Evolutionary conservation across 2,888 invertebrate species (phyloP), one percentile per base, ranked within the genome.

Genomic region (Chrysina gloriosa): DNA sequence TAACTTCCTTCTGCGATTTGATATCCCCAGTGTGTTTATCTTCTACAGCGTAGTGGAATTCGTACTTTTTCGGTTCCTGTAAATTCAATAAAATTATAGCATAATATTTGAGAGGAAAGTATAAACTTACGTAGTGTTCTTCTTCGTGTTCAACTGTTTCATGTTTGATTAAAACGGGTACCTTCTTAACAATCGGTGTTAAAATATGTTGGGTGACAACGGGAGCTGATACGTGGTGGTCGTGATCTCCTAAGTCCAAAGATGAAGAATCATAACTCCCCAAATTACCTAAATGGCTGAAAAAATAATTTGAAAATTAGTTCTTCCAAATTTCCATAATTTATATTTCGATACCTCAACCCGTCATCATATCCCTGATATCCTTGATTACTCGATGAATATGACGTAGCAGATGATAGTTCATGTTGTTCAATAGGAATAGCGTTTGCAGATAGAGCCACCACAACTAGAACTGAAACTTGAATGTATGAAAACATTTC

Each of bases 41-140:
- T 9, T 65, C 47, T 3, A 69, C 68, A 14, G 31, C 68, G 31
- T 69, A 69, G 47, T 69, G 42, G 36, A 68, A 68, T 34, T 68
- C 29, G 25, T 68, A 68, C 56, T 68, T 42, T 14, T 63, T 31
- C 14, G 52, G 52, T 7, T 31, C 52, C 52, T 52, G 7, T 31
- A 11, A 2, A 45, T 21, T 45, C 2, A n/a, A 9, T 6, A 45
- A 45, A 7, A 21, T 4, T 14, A 42, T 14, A 19, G 5, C 7
- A 6, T 5, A 3, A 2, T 1, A 42, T 16, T 16, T 36, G 14
- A 36, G 2, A 11, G 36, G 14, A 9, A 11, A 36, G n/a, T 11
- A 1, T 36, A 5, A 4, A 63, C 52, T 48, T 52, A 54, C 65
- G 9, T 65, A 42, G n/a, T 65, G 36, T 34, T 64, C 64, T 5